These are phyloP conservation scores for Hyla sarda DNA, from an alignment of 2,113 vertebrate species.

Conservation along the genomic window DNA sequence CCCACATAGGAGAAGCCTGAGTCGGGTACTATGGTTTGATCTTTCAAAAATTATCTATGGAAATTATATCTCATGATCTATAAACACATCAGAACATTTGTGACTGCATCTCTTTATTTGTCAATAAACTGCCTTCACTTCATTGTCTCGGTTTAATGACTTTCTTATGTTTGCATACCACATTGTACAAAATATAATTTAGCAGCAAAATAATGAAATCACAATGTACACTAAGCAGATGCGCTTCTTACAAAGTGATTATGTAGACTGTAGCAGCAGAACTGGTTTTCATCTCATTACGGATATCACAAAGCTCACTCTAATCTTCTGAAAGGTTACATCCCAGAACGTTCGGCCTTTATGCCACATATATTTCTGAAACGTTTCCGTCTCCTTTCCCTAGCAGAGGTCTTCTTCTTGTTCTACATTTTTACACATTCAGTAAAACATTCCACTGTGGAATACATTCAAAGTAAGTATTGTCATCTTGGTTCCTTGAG, in stretches of 20 bases:
- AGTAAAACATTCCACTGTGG: constrained; percentile 1
- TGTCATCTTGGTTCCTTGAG: background rate
- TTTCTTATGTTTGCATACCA: background rate
- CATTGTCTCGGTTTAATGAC: constrained; percentile 7
- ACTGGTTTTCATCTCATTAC: background rate
- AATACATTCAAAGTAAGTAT: constrained; percentile 5
- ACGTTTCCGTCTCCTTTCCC: too few species aligned
- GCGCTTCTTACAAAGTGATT: constrained; percentile 17
- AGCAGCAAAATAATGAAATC: constrained; percentile 22
- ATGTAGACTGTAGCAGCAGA: background rate
- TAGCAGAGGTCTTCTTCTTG: background rate
- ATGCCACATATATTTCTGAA: background rate
- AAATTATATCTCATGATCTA: background rate
- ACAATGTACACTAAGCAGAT: constrained; percentile 23
- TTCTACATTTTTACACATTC: background rate
- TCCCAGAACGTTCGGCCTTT: background rate
- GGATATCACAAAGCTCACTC: background rate
- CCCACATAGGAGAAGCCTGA: too few species aligned
- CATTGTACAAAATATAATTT: constrained; percentile 35
- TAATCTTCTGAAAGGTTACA: background rate
- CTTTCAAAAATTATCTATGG: background rate
- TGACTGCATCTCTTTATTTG: constrained; percentile 6
- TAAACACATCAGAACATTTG: too few species aligned
- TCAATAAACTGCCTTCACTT: background rate
- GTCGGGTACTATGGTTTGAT: too few species aligned